Percentiles rank a stretch among this genome's conserved stretches.
Conservation (phyloP, 2,113 vertebrate species). For the Amia ocellicauda region DNA sequence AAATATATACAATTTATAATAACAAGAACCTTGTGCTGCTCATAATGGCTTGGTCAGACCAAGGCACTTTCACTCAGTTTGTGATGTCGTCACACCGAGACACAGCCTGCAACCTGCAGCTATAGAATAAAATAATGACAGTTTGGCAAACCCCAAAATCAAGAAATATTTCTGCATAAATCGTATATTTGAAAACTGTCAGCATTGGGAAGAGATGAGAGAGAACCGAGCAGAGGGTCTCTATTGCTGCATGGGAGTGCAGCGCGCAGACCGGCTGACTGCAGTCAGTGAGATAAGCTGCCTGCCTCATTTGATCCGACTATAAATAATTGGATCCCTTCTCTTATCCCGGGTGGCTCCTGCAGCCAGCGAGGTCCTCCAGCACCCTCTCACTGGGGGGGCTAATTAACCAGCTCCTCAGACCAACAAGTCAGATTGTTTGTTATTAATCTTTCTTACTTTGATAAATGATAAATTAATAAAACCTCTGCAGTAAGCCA, state of each 20-base stretch:
- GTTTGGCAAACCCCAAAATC: slow-evolving; percentile 28
- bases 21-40: no score
- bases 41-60: no score
- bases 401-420: no score
- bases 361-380: slow-evolving; percentile 20
- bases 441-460: no score
- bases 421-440: no score
- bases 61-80: no score
- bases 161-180: slow-evolving; percentile 40
- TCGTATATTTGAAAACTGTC: slow-evolving; percentile 49
- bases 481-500: no score
- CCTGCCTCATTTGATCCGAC: slow-evolving; percentile 42
- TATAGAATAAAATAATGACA: not conserved
- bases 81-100: no score
- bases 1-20: no score
- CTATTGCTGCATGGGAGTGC: slow-evolving; percentile 37
- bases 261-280: slow-evolving; percentile 21
- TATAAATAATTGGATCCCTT: slow-evolving; percentile 65
- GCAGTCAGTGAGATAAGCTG: slow-evolving; percentile 54
- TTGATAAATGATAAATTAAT: no score
- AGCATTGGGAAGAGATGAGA: slow-evolving; percentile 43
- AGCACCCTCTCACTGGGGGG: no score
- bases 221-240: slow-evolving; percentile 27
- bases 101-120: no score
- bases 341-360: slow-evolving; percentile 47